Evolutionary conservation across 2,797 vertebrate genomes (phyloP), one percentile per base, ranked within the genome.

Genomic region (Sebastes iracundus): DNA sequence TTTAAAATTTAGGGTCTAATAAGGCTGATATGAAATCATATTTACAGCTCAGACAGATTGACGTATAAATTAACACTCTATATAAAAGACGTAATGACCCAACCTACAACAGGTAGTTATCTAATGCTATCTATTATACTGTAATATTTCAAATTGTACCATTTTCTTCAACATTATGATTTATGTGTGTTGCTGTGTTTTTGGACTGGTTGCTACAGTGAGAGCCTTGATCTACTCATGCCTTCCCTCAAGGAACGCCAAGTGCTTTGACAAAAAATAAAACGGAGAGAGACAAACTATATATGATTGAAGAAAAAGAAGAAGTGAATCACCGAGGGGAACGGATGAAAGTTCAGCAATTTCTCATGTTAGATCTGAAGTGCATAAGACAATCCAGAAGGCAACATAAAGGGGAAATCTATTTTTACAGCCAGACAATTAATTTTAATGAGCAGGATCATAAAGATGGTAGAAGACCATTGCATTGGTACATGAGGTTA

Each of bases 371-470:
- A 85, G 82, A 92, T 93, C 84, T 89, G 79, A 79, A 86, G 88
- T 82, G 42, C 87, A 92, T 93, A 90, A 93, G 90, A 92, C 92
- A 94, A 95, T 95, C 94, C 93, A 95, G 92, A 93, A 90, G 91
- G 92, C 86, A 89, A 91, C 90, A 94, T 94, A 92, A 95, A 94
- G 93, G 88, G 86, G 83, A 93, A 95, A 96, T 95, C 90, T 81
- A 92, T 91, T 93, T 95, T 96, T 95, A 96, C 93, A 94, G 90
- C 95, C 87, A 89, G 86, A 95, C 93, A 95, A 94, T 96, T 95
- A 96, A 95, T 95, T 96, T 96, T 96, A 96, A 96, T 95, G 95
- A 95, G 94, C 84, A 52, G 84, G 90, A 95, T 95, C 94, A 95
- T 96, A 96, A 96, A 96, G 93, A 95, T 91, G 93, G 93, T 94